Conservation (phyloP, 2,113 vertebrate genomes). For the Lontra canadensis region DNA sequence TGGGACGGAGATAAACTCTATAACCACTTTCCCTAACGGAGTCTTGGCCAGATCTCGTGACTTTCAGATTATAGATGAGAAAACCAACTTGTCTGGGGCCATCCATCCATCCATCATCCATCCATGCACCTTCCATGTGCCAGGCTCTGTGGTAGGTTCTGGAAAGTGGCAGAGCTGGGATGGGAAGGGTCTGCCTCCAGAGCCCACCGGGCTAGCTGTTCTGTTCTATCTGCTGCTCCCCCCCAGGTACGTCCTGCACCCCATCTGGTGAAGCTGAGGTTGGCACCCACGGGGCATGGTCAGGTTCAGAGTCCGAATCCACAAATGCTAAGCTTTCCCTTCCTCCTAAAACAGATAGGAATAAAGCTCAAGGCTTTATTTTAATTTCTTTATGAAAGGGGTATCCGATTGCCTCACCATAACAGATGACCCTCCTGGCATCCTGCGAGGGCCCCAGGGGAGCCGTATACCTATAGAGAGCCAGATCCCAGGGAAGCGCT, state of each 20-base stretch:
- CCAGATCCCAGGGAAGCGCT: fast-evolving
- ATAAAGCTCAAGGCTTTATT: background rate
- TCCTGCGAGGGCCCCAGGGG: background rate
- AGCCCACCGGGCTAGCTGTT: fast-evolving
- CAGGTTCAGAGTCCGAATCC: background rate
- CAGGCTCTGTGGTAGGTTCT: background rate
- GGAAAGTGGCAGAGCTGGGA: background rate
- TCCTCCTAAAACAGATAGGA: fast-evolving
- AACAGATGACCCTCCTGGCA: background rate
- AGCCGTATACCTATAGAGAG: fast-evolving
- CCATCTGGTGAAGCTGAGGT: background rate
- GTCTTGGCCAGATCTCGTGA: too few species aligned
- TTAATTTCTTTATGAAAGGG: background rate
- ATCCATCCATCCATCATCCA: background rate
- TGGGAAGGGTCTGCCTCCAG: background rate
- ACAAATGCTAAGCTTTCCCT: background rate
- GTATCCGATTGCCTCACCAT: background rate
- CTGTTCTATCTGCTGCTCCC: background rate
- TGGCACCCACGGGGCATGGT: background rate
- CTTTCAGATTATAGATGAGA: background rate
- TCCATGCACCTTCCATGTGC: background rate
- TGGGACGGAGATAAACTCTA: fast-evolving
- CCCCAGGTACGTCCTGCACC: fast-evolving
- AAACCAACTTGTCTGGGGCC: background rate
- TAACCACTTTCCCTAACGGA: fast-evolving